Percentiles rank a stretch among this genome's conserved stretches.
phyloP scores from a whole-genome alignment of 2,797 vertebrate species.

The Anolis apletophallus region DNA sequence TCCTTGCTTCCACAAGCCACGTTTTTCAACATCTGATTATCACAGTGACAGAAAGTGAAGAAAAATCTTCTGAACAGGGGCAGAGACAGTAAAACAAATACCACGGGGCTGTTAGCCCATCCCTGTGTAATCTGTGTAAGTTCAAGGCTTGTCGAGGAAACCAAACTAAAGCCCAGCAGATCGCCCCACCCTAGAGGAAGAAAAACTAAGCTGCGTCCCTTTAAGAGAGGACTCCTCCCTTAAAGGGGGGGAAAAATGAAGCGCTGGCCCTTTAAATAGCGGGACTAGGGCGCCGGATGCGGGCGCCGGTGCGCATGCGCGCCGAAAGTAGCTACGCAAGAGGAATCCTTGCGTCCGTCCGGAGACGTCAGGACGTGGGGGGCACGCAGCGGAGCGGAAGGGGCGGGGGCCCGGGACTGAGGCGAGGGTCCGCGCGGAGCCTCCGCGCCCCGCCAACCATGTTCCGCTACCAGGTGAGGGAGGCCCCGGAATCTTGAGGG shows the following conservation, averaged over 20 bases:
- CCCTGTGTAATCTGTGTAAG: no score
- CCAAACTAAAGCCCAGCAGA: no score
- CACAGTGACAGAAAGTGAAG: no score
- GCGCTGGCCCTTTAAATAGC: not conserved
- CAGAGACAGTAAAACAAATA: no score
- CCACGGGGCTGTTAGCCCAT: no score
- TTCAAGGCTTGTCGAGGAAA: no score
- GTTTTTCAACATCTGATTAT: no score
- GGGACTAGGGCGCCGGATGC: not conserved
- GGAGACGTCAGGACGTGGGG: conserved; percentile 43
- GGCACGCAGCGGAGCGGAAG: not conserved
- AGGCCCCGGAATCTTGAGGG: conserved; percentile 18
- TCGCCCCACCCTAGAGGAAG: no score
- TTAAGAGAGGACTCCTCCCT: not conserved
- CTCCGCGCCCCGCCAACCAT: conserved; percentile 60
- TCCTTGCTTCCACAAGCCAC: no score
- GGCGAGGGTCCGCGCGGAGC: conserved; percentile 67
- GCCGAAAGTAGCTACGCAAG: not conserved
- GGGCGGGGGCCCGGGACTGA: conserved; percentile 20
- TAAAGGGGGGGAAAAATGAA: not conserved
- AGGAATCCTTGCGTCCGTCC: not conserved
- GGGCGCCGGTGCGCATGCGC: not conserved
- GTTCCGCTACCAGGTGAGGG: conserved; percentile 79
- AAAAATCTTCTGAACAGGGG: no score
- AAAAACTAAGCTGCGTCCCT: not conserved